A percentile compares a stretch with the other conserved stretches of the same genome.
These are phyloP conservation scores for Onychostruthus taczanowskii DNA, from an alignment of 2,113 vertebrate genomes.

Conservation along the genomic window DNA sequence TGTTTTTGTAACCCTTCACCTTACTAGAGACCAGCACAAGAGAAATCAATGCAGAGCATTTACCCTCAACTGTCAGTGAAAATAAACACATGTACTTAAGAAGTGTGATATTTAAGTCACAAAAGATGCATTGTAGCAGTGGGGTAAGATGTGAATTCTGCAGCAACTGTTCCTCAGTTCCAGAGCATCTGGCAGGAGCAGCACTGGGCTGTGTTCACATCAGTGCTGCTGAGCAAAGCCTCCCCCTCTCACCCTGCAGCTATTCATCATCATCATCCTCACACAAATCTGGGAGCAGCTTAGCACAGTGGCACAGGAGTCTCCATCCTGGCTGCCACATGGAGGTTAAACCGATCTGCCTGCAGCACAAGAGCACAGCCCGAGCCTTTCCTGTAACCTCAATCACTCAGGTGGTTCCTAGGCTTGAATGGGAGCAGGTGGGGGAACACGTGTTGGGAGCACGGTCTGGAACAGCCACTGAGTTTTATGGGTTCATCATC, in stretches of 20 bases:
- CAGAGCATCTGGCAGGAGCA: neutral
- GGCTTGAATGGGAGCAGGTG: neutral
- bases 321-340: neutral
- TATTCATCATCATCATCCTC: neutral
- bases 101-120: neutral
- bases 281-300: neutral
- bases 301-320: neutral
- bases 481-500: slow-evolving; percentile 28
- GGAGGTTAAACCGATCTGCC: neutral
- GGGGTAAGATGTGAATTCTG: neutral
- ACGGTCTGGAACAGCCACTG: neutral
- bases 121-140: neutral
- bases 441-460: neutral
- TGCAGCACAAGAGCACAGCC: neutral
- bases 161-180: neutral
- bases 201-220: neutral
- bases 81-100: neutral
- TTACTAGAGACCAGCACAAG: neutral
- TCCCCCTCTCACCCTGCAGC: neutral
- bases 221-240: neutral
- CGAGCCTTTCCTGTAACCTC: neutral
- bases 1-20: neutral
- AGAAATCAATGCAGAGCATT: neutral
- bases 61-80: neutral
- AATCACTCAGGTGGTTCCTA: neutral